Base-by-base conservation (phyloP, 2,113 vertebrate species). In the Callopanchax toddi region DNA sequence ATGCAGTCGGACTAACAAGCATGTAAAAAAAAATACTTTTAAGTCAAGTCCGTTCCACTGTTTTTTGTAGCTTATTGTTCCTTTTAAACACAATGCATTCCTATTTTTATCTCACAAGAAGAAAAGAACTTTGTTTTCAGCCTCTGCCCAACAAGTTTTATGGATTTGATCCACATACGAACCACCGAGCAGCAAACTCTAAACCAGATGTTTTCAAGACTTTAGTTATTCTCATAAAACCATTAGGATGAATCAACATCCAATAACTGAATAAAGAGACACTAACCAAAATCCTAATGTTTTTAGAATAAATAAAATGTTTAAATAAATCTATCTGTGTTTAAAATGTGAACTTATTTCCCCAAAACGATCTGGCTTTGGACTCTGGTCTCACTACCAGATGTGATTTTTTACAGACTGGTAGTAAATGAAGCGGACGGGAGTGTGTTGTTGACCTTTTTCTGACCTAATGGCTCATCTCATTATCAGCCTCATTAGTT, bases 391-490 rank as follows among this genome's bases (percentile, higher is more conserved):
- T 71, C 51, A 74, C 60, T 58, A 67, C 69, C 84, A 87, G 81
- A 87, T 85, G 76, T 1, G 59, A 22, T 45, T 50, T 54, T 54
- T 74, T 42, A 57, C 70, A 62, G 69, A 77, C 51, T 66, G 57
- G 72, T 26, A 49, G 61, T 60, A 78, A 78, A 65, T 42, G 29
- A 54, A 54, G 50, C 67, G 60, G 17, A 71, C n/a, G n/a, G 61
- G 67, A 12, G 45, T 17, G 23, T 21, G 18, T 25, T 53, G 22
- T 54, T 69, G 32, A 67, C 69, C 79, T 59, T 40, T 32, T 43
- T 71, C 68, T 84, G 76, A 84, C 74, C 77, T 75, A 39, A 82
- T 61, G 73, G 74, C 79, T 84, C 60, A 67, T 62, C 11, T 25
- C 37, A 70, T 59, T 50, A 71, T 71, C 76, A 61, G 44, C 39